These are phyloP conservation scores for Perca schrenkii DNA, from an alignment of 2,113 vertebrate species.

Conservation along the genomic window DNA sequence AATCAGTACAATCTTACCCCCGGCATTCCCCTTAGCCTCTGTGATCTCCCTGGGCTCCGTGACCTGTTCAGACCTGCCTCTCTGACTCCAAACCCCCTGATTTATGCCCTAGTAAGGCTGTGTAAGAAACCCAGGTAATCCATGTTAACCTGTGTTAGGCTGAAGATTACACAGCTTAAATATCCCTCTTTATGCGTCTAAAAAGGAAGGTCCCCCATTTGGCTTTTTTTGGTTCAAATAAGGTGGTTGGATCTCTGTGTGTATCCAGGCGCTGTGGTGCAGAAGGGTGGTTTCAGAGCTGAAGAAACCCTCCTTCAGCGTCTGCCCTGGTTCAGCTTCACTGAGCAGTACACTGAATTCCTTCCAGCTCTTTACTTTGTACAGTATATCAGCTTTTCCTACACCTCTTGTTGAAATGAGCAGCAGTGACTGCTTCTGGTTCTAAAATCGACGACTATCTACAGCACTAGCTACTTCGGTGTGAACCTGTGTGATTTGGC, in stretches of 20 bases:
- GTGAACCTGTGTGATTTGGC: not conserved
- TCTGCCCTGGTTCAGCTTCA: constrained; percentile 9
- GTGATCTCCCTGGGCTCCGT: constrained; percentile 27
- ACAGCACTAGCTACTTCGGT: not conserved
- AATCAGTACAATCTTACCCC: constrained; percentile 55
- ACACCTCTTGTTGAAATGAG: too few species aligned
- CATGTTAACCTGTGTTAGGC: not conserved
- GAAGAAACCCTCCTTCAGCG: not conserved
- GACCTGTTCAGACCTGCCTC: constrained; percentile 61
- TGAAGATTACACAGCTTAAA: not conserved
- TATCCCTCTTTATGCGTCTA: not conserved
- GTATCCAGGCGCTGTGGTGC: constrained; percentile 28
- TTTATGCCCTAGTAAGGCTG: not conserved
- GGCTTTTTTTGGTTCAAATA: not conserved
- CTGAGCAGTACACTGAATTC: not conserved
- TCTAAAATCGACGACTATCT: not conserved
- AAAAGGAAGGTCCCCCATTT: not conserved
- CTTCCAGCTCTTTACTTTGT: not conserved
- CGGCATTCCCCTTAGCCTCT: constrained; percentile 37
- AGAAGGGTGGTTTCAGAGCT: constrained; percentile 14
- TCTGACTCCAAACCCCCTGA: constrained; percentile 17
- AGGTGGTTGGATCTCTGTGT: constrained; percentile 21
- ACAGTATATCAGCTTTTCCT: too few species aligned
- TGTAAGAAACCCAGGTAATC: not conserved
- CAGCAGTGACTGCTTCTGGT: too few species aligned